Evolutionary conservation across 2,797 vertebrate species (phyloP).

Genomic region (Tenualosa ilisha): DNA sequence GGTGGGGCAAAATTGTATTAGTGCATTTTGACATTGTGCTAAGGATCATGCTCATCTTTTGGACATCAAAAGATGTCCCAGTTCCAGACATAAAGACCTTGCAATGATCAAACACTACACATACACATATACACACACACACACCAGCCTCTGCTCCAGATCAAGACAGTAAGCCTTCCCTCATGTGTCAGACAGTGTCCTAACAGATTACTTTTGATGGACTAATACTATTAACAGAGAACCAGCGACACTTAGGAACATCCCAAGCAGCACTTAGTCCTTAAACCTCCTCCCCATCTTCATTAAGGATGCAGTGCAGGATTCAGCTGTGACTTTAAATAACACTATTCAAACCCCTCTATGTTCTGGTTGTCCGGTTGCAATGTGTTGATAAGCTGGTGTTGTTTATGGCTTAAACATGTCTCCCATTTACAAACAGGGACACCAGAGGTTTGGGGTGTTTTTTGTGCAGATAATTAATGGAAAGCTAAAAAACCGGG

Average conservation of each 20-base stretch:
- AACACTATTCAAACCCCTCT: too few species aligned
- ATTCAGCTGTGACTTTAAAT: too few species aligned
- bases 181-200: not conserved
- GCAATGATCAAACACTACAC: not conserved
- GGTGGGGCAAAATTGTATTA: not conserved
- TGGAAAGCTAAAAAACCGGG: too few species aligned
- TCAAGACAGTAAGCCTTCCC: conserved; percentile 5
- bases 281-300: not conserved
- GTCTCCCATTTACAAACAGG: too few species aligned
- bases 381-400: too few species aligned
- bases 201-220: conserved; percentile 13
- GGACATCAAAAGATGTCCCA: not conserved
- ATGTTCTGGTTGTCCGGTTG: too few species aligned
- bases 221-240: conserved; percentile 12
- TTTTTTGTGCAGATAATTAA: too few species aligned
- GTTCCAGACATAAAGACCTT: not conserved
- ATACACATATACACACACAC: conserved; percentile 6
- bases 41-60: not conserved
- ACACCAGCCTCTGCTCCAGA: conserved; percentile 1
- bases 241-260: not conserved
- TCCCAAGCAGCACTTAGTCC: not conserved
- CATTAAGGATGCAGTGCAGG: not conserved
- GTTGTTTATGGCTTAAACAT: too few species aligned
- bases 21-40: not conserved
- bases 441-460: too few species aligned